Evolutionary conservation across 2,888 invertebrate species (phyloP), one percentile per base, ranked within the genome.

Genomic region (Boloria selene): DNA sequence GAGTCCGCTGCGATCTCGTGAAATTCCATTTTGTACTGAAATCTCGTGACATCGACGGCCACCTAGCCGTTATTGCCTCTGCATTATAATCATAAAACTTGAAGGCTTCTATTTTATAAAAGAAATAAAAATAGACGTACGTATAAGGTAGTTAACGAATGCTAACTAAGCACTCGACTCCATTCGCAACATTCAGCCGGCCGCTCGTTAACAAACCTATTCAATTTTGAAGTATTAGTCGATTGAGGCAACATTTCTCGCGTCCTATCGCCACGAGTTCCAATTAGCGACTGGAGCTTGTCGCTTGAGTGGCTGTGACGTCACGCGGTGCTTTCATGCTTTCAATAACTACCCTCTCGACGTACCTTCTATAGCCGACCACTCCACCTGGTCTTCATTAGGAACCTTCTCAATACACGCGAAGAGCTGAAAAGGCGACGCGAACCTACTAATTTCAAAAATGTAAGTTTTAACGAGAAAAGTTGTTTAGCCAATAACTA

Each of bases 271-370:
- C 84, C 84, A 82, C 86, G 87, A 87, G 87, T 84, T 89, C 91
- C 91, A 92, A 92, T 92, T 92, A 92, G 91, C 85, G 89, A 90
- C 86, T 90, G 89, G 85, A 83, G 86, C 84, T 84, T 85, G 86
- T 84, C 85, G 87, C 85, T 86, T 82, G 82, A 89, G 90, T 86
- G 86, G 82, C 84, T 77, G 87, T 89, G 90, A 90, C 90, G 90
- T 90, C 90, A 89, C 88, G 85, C 83, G 78, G 79, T 77, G 84
- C 90, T 90, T 90, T 91, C 89, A 90, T 87, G 81, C 84, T 83
- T 85, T 88, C 90, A 88, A 88, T 91, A 90, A 90, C 91, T 90
- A 90, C 91, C 91, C 91, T 87, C 90, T 89, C 84, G 81, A 85
- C 84, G 85, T 87, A 86, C 85, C 88, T 86, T 90, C 89, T 90